Conservation (phyloP, 1,140 invertebrate species). For the Drosophila navojoa region DNA sequence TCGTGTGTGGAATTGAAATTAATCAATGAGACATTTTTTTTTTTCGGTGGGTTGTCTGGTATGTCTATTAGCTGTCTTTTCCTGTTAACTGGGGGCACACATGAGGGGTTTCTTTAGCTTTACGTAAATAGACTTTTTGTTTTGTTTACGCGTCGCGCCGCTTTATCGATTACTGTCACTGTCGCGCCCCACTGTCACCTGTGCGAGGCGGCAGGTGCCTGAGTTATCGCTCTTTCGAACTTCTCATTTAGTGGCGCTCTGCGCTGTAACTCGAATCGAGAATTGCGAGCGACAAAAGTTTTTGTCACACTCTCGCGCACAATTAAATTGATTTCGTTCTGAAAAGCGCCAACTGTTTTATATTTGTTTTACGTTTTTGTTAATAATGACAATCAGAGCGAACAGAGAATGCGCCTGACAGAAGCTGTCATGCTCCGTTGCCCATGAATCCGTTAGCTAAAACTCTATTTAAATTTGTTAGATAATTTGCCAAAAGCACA, state of each 20-base stretch:
- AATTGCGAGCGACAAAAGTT: conserved; percentile 34
- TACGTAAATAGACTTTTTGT: conserved; percentile 38
- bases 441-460: conserved; percentile 6
- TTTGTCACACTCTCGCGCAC: conserved; percentile 63
- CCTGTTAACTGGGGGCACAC: conserved; percentile 2
- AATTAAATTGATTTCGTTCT: conserved; percentile 61
- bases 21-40: no score
- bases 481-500: conserved; percentile 21
- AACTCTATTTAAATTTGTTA: background rate
- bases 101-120: conserved; percentile 34
- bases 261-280: conserved; percentile 30
- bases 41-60: no score
- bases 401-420: conserved; percentile 31
- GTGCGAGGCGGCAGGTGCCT: background rate
- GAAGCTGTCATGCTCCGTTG: conserved; percentile 56
- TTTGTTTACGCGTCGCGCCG: conserved; percentile 35
- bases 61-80: conserved; percentile 1
- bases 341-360: background rate
- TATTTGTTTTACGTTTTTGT: no score
- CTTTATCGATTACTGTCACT: conserved; percentile 40
- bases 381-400: conserved; percentile 64
- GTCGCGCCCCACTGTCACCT: background rate
- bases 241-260: conserved; percentile 32
- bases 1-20: no score
- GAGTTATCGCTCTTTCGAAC: conserved; percentile 3